Conservation (phyloP, 2,888 invertebrate genomes). For the Cryptocephalus moraei region DNA sequence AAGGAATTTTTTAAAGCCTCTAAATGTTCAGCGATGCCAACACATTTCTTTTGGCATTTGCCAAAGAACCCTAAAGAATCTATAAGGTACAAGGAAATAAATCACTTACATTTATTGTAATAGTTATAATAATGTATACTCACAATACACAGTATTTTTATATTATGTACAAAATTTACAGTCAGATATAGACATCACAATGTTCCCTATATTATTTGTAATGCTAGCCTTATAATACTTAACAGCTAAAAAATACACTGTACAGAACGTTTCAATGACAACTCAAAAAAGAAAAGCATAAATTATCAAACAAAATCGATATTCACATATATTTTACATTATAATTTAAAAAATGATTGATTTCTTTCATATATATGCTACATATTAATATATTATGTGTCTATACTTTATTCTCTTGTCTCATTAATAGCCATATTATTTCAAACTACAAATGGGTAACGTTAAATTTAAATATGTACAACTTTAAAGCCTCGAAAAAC, state of each 20-base stretch:
- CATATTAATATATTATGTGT: conserved; percentile 35
- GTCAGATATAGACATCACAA: conserved; percentile 43
- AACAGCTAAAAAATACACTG: conserved; percentile 39
- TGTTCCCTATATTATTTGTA: conserved; percentile 41
- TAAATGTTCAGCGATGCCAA: too few relatives aligned
- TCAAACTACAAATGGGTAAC: conserved; percentile 39
- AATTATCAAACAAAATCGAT: conserved; percentile 36
- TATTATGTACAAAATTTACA: conserved; percentile 44
- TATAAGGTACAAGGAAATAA: conserved; percentile 1
- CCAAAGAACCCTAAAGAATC: too few relatives aligned
- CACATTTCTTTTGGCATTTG: too few relatives aligned
- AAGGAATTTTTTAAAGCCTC: too few relatives aligned
- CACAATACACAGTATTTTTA: conserved; percentile 42
- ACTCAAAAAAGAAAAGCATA: conserved; percentile 29
- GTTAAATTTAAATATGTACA: conserved; percentile 28
- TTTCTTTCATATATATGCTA: conserved; percentile 33
- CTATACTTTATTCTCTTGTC: conserved; percentile 28
- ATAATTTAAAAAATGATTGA: conserved; percentile 38
- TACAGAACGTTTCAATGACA: conserved; percentile 37
- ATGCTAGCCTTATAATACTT: conserved; percentile 36
- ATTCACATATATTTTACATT: conserved; percentile 40
- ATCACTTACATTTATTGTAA: conserved; percentile 31
- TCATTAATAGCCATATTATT: conserved; percentile 31
- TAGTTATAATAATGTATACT: conserved; percentile 42
- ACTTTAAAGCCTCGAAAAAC: conserved; percentile 21